A percentile compares a stretch with the other conserved stretches of the same genome.
These are phyloP conservation scores for Trichomycterus rosablanca DNA, from an alignment of 2,113 vertebrate species.

Conservation along the genomic window DNA sequence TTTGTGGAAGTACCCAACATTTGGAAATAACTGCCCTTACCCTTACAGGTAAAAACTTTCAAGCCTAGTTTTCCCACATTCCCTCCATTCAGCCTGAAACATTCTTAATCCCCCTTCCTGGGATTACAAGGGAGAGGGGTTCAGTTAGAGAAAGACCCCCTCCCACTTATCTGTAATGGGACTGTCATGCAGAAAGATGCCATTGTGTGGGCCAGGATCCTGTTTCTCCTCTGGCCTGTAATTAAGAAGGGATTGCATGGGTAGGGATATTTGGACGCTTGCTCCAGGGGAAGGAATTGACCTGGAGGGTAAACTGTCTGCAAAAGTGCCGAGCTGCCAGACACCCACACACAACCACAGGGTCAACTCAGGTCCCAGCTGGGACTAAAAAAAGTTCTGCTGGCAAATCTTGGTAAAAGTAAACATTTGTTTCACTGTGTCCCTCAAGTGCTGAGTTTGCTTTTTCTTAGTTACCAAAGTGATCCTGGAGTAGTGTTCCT, in stretches of 20 bases:
- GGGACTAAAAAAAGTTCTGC: conserved; percentile 16
- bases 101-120: background rate
- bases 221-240: conserved; percentile 66
- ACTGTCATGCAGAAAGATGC: conserved; percentile 72
- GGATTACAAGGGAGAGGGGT: background rate
- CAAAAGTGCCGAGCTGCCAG: conserved; percentile 24
- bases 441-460: conserved; percentile 37
- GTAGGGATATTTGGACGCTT: conserved; percentile 36
- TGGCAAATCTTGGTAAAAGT: conserved; percentile 34
- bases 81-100: background rate
- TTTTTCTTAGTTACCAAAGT: conserved; percentile 51
- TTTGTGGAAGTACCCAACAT: conserved; percentile 24
- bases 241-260: conserved; percentile 67
- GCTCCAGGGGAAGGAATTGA: conserved; percentile 47
- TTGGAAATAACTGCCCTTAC: conserved; percentile 30
- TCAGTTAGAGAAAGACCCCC: conserved; percentile 29
- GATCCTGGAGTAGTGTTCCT: conserved; percentile 51
- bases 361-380: background rate
- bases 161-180: conserved; percentile 53
- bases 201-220: conserved; percentile 62
- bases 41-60: conserved; percentile 55
- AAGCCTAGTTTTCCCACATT: conserved; percentile 55
- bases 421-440: conserved; percentile 47
- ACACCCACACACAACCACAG: conserved; percentile 25
- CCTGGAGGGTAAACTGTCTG: conserved; percentile 54